These are phyloP conservation scores for Tenualosa thibaudeaui DNA, from an alignment of 2,797 vertebrate genomes.

Conservation along the genomic window DNA sequence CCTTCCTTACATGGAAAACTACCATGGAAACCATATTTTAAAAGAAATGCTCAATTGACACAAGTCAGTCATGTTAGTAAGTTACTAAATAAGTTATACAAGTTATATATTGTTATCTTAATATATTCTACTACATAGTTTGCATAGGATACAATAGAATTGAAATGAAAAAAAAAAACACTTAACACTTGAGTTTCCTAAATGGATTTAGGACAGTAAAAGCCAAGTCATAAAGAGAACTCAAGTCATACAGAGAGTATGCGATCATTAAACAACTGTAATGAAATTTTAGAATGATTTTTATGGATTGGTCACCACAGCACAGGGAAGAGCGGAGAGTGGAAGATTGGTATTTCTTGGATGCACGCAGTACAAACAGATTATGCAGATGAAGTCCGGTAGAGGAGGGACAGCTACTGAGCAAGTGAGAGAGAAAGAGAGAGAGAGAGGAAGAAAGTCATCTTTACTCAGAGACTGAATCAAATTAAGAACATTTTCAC, in stretches of 20 bases:
- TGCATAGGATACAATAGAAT: background rate
- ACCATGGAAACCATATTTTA: background rate
- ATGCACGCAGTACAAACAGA: conserved; percentile 12
- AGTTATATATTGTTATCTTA: too few relatives aligned
- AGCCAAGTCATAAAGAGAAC: background rate
- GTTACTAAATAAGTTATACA: too few relatives aligned
- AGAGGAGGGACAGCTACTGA: conserved; percentile 14
- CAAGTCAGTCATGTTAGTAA: too few relatives aligned
- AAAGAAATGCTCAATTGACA: background rate
- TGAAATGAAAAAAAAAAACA: background rate
- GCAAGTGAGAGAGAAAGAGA: conserved; percentile 35
- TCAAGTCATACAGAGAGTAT: background rate
- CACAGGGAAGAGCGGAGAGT: background rate
- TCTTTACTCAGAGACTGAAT: conserved; percentile 2
- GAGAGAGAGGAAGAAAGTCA: conserved; percentile 43
- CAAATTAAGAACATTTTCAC: background rate
- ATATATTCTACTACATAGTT: background rate
- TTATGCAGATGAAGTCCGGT: conserved; percentile 14
- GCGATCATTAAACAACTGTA: conserved; percentile 3
- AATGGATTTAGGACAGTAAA: conserved; percentile 4
- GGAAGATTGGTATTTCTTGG: conserved; percentile 10
- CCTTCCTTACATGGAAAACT: background rate
- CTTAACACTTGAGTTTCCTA: background rate
- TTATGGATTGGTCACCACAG: conserved; percentile 14
- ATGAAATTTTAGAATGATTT: conserved; percentile 5